These are phyloP conservation scores for Troides oblongomaculatus DNA, from an alignment of 2,888 invertebrate species.

Conservation along the genomic window DNA sequence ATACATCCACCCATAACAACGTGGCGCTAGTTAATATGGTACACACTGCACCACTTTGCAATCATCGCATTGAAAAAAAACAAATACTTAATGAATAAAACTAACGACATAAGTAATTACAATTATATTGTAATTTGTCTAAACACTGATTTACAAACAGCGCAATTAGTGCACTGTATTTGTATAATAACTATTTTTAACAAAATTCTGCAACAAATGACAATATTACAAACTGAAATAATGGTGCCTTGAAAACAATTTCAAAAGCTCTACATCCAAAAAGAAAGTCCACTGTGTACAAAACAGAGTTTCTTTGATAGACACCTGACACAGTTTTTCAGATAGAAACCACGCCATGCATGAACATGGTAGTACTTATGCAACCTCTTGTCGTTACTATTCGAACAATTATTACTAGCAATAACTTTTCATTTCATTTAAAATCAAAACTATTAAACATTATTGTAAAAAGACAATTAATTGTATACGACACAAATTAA, in stretches of 20 bases:
- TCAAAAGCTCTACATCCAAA: conserved; percentile 15
- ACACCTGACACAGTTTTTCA: conserved; percentile 26
- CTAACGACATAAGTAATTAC: not conserved
- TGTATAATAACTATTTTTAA: not conserved
- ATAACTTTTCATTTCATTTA: not conserved
- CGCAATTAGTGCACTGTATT: not conserved
- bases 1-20: no score
- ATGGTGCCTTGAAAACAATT: conserved; percentile 8
- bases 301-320: conserved; percentile 21
- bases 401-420: not conserved
- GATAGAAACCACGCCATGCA: conserved; percentile 21
- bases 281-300: conserved; percentile 11
- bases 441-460: not conserved
- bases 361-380: not conserved
- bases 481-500: not conserved
- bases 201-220: not conserved
- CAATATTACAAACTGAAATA: not conserved
- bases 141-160: not conserved
- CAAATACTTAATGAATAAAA: not conserved
- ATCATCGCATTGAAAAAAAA: no score
- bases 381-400: conserved; percentile 10
- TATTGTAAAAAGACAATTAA: not conserved
- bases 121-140: not conserved
- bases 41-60: no score
- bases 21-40: no score